phyloP scores from a whole-genome alignment of 2,113 vertebrate species.

The human region GRCh38 chr7:48876501-48877000 shows the following conservation, averaged over 20 bases:
- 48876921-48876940: neutral
- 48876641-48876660: neutral
- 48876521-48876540: neutral
- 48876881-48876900: neutral
- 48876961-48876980: neutral
- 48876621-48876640: neutral
- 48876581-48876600: neutral
- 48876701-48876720: neutral
- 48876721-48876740: neutral
- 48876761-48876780: neutral
- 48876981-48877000: neutral
- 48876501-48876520: neutral
- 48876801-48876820: neutral
- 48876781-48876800: neutral
- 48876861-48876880: neutral
- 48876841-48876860: neutral
- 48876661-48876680: neutral
- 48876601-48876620: neutral
- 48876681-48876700: neutral
- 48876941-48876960: neutral
- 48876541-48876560: neutral
- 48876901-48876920: neutral
- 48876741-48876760: neutral
- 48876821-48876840: neutral
- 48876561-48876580: rapidly evolving